These are phyloP conservation scores for Ceratina calcarata DNA, from an alignment of 1,140 invertebrate genomes.

Conservation along the genomic window DNA sequence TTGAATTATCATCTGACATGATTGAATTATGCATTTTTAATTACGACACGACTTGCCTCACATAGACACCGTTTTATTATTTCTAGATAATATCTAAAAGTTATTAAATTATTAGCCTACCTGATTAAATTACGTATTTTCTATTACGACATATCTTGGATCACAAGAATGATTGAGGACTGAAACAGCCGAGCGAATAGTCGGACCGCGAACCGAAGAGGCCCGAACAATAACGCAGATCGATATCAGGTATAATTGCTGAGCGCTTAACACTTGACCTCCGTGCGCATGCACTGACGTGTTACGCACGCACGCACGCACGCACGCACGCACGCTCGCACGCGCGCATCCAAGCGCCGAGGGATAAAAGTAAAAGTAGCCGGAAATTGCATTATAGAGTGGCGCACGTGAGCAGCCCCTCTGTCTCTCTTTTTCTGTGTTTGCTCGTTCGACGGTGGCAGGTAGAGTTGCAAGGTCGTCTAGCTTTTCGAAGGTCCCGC, in stretches of 20 bases:
- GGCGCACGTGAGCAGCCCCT: constrained; percentile 3
- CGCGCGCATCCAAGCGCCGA: constrained; percentile 3
- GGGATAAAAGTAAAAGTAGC: constrained; percentile 46
- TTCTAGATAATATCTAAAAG: no score
- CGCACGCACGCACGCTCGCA: no score
- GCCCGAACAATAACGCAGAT: constrained; percentile 44
- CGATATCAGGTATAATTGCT: constrained; percentile 52
- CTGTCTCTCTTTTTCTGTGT: background rate
- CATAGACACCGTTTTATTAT: no score
- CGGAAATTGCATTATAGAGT: constrained; percentile 39
- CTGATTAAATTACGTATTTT: background rate
- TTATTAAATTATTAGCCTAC: no score
- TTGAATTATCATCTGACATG: no score
- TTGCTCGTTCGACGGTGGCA: background rate
- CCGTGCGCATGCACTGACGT: constrained; percentile 30
- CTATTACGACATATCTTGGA: background rate
- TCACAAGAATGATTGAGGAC: background rate
- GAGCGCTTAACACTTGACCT: constrained; percentile 53
- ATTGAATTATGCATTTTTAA: no score
- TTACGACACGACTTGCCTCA: no score
- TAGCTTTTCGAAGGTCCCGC: constrained; percentile 24
- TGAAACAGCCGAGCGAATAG: constrained; percentile 22
- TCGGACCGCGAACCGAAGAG: constrained; percentile 11
- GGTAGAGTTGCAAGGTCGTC: constrained; percentile 40
- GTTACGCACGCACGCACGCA: constrained; percentile 23